Conservation (phyloP, 2,888 invertebrate genomes). For the Epistrophe grossulariae region DNA sequence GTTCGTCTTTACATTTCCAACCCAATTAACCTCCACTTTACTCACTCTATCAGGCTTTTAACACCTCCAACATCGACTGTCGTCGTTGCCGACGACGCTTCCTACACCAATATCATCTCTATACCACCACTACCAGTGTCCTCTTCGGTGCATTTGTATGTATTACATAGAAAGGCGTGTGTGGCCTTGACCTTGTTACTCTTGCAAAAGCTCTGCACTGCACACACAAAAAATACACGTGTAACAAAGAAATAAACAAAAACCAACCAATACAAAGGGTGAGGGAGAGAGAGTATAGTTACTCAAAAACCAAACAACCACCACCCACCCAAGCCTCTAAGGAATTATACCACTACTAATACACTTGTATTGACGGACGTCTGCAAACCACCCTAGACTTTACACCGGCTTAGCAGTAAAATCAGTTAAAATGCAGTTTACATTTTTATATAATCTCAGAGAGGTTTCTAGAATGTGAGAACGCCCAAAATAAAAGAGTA, state of each 20-base stretch:
- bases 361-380: slow-evolving; percentile 30
- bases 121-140: slow-evolving; percentile 13
- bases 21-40: slow-evolving; percentile 66
- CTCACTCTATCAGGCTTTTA: slow-evolving; percentile 41
- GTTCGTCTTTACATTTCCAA: slow-evolving; percentile 58
- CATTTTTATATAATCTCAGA: slow-evolving; percentile 37
- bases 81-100: slow-evolving; percentile 8
- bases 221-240: slow-evolving; percentile 71
- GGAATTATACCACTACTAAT: neutral
- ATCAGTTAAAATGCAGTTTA: slow-evolving; percentile 35
- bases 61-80: slow-evolving; percentile 45
- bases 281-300: slow-evolving; percentile 27
- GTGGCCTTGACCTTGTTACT: slow-evolving; percentile 76
- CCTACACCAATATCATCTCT: slow-evolving; percentile 17
- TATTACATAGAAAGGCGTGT: slow-evolving; percentile 73
- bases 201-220: slow-evolving; percentile 69
- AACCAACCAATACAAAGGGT: neutral
- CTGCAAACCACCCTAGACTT: slow-evolving; percentile 9
- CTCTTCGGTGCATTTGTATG: slow-evolving; percentile 55
- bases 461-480: slow-evolving; percentile 14
- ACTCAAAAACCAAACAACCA: slow-evolving; percentile 41
- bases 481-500: slow-evolving; percentile 47
- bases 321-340: neutral
- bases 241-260: slow-evolving; percentile 44
- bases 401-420: slow-evolving; percentile 40